Evolutionary conservation across 2,113 vertebrate genomes (phyloP).

Genomic region (Struthidea cinerea): DNA sequence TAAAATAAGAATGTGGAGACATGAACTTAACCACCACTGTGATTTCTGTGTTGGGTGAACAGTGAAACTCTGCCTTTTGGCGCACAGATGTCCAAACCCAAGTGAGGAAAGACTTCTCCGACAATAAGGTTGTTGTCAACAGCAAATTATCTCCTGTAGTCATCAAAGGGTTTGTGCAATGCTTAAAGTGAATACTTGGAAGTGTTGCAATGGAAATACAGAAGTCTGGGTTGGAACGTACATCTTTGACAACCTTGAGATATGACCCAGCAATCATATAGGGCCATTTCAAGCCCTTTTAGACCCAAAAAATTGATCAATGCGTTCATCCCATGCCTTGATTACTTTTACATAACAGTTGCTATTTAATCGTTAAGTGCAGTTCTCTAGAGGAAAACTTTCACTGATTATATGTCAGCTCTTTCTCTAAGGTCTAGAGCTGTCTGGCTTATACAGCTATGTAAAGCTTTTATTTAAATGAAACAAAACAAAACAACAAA

Average conservation of each 20-base stretch:
- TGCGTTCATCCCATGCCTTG: fast-evolving
- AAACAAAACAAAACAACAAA: background rate
- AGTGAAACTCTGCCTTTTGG: background rate
- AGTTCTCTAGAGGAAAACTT: background rate
- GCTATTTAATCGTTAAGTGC: background rate
- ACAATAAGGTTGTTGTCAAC: fast-evolving
- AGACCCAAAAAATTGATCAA: background rate
- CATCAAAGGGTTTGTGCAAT: fast-evolving
- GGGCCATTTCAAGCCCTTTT: background rate
- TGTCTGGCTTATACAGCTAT: background rate
- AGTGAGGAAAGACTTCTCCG: background rate
- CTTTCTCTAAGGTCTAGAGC: background rate
- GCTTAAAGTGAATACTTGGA: background rate
- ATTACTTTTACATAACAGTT: background rate
- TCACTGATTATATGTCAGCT: background rate
- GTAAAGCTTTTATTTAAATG: background rate
- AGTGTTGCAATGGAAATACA: background rate
- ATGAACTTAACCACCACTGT: fast-evolving
- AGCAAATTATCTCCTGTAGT: background rate
- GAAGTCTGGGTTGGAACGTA: background rate
- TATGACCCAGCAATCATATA: background rate
- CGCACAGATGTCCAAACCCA: background rate
- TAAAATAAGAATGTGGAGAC: background rate
- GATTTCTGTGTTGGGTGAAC: background rate
- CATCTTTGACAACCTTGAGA: background rate